These are phyloP conservation scores for Erpobdella octoculata DNA, from an alignment of 2,888 invertebrate genomes.

Conservation along the genomic window DNA sequence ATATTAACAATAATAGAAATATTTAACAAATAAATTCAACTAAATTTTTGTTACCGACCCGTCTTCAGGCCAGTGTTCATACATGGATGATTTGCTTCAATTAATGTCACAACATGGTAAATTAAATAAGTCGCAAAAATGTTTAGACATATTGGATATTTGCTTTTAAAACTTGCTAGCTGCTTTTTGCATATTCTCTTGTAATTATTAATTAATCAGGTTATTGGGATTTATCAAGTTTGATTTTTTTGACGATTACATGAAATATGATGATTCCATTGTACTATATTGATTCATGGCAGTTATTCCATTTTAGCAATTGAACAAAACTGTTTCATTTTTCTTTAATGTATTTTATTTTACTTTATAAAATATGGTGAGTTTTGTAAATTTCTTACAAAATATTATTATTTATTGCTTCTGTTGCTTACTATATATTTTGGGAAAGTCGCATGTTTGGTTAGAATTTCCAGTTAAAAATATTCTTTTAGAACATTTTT, in stretches of 20 bases:
- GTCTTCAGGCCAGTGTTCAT: not conserved
- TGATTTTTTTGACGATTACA: not conserved
- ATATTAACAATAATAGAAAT: not conserved
- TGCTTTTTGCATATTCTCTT: not conserved
- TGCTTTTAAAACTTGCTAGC: not conserved
- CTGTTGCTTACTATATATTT: too few species aligned
- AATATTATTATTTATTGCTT: too few species aligned
- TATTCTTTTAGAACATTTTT: too few species aligned
- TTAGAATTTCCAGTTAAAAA: too few species aligned
- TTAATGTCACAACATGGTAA: not conserved
- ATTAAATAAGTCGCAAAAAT: too few species aligned
- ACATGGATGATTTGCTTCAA: conserved; percentile 7
- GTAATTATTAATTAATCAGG: not conserved
- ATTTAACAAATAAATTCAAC: not conserved
- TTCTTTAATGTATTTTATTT: not conserved
- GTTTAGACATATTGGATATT: not conserved
- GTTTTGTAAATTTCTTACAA: too few species aligned
- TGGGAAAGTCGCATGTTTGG: too few species aligned
- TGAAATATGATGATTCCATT: too few species aligned
- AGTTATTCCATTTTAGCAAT: too few species aligned
- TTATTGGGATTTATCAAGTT: not conserved
- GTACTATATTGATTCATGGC: too few species aligned
- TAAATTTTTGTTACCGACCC: not conserved
- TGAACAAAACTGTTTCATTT: too few species aligned
- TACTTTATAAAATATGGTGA: too few species aligned